Conservation (phyloP, 2,888 invertebrate genomes). For the Conops quadrifasciatus region DNA sequence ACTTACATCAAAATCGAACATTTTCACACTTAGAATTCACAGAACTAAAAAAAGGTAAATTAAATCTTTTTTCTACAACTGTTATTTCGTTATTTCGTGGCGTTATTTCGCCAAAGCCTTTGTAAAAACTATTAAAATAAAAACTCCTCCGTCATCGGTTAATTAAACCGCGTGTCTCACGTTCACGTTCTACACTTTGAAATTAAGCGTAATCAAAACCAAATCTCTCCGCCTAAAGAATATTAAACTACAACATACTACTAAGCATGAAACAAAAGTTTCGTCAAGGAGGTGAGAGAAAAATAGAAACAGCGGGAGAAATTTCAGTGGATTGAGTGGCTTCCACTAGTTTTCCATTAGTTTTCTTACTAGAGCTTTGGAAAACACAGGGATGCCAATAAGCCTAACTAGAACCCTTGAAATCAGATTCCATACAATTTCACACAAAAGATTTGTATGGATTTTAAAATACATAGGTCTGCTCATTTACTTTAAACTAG, state of each 20-base stretch:
- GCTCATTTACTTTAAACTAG: too few species aligned
- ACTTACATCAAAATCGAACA: slow-evolving; percentile 55
- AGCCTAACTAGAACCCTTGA: background rate
- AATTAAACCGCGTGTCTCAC: slow-evolving; percentile 45
- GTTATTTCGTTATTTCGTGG: too few species aligned
- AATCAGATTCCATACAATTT: too few species aligned
- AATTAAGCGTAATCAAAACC: slow-evolving; percentile 21
- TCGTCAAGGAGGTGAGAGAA: slow-evolving; percentile 4
- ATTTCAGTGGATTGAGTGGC: background rate
- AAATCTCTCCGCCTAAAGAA: slow-evolving; percentile 7
- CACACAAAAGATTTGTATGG: too few species aligned
- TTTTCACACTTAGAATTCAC: slow-evolving; percentile 30
- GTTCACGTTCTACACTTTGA: slow-evolving; percentile 11
- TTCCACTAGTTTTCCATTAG: too few species aligned
- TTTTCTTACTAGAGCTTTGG: too few species aligned
- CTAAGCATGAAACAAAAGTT: background rate
- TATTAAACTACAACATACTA: slow-evolving; percentile 4
- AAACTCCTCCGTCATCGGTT: background rate
- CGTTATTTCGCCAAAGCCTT: too few species aligned
- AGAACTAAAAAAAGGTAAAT: background rate
- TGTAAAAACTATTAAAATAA: background rate
- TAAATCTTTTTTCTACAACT: slow-evolving; percentile 33
- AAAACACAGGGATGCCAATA: background rate
- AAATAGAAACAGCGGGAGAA: background rate
- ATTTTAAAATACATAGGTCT: too few species aligned